Base-by-base conservation (phyloP, 2,113 vertebrate species). In the Lepidothrix coronata region DNA sequence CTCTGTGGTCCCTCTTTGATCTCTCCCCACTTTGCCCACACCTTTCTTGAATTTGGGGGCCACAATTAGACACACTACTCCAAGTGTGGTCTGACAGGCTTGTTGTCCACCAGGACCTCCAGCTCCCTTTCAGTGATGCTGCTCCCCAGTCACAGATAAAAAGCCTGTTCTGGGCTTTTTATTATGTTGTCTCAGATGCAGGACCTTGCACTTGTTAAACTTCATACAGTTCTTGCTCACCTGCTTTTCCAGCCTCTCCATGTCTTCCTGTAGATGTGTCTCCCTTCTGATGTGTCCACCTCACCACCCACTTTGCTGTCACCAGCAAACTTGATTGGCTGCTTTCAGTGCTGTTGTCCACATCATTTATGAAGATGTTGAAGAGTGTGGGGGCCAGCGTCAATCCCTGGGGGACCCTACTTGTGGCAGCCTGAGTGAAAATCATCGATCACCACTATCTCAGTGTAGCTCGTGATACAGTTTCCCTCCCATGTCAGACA, bases 121-220 rank as follows among this genome's bases (percentile, higher is more conserved):
- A 49, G 48, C 8, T 33, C 19, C 27, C 35, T 49, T 61, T 62
- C 75, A 75, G 44, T 0, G 1, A 30, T 0, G 2, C 35, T 58
- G 31, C 23, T 78, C 43, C 49, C 28, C 43, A 58, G 25, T 5
- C 15, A n/a, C 41, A 66, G 43, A 46, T 31, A n/a, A n/a, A n/a
- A n/a, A n/a, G 31, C 21, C 14, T 24, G 43, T 46, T 24, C 43
- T n/a, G 43, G 31, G 21, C 21, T 33, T 31, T 44, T 66, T 33
- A 14, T 65, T 66, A 17, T 66, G 63, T 31, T 65, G 35, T 65
- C 41, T 11, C 14, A 17, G 41, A 30, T 66, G 63, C 41, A 66
- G 63, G 41, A 44, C 63, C 30, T 66, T 33, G 30, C 43, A 66
- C 22, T 66, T 66, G 30, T 66, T 44, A 24, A 81, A 41, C n/a